Percentiles rank a stretch among this genome's conserved stretches.
phyloP scores from a whole-genome alignment of 2,113 vertebrate genomes.

The Mus spicilegus region DNA sequence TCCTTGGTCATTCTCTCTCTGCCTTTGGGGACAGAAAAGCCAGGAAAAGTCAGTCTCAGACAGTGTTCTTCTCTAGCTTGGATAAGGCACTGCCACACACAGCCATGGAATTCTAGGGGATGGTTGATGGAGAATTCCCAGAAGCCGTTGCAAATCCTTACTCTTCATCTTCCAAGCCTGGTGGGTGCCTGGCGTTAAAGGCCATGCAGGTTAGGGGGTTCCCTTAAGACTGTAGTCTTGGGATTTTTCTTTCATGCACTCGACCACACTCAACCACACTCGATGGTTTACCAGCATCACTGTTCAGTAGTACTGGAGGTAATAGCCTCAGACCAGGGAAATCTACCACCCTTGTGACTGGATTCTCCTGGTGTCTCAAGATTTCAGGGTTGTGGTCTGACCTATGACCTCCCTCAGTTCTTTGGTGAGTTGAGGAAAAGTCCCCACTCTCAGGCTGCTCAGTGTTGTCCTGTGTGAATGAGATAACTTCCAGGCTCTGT shows the following conservation, averaged over 20 bases:
- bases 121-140: neutral
- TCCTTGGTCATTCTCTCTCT: neutral
- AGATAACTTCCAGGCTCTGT: neutral
- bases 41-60: neutral
- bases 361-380: neutral
- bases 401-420: neutral
- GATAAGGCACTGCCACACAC: neutral
- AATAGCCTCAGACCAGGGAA: no score
- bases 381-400: neutral
- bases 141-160: neutral
- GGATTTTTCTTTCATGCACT: neutral
- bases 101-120: neutral
- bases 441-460: neutral
- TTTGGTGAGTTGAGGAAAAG: neutral
- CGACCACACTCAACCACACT: neutral
- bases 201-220: neutral
- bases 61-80: neutral
- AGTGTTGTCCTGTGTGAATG: neutral
- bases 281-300: accelerated
- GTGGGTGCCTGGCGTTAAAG: neutral
- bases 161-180: neutral
- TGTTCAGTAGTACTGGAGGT: neutral
- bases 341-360: neutral
- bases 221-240: neutral
- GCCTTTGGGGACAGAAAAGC: neutral